Evolutionary conservation across 2,888 invertebrate genomes (phyloP).

Genomic region (Polia nebulosa): DNA sequence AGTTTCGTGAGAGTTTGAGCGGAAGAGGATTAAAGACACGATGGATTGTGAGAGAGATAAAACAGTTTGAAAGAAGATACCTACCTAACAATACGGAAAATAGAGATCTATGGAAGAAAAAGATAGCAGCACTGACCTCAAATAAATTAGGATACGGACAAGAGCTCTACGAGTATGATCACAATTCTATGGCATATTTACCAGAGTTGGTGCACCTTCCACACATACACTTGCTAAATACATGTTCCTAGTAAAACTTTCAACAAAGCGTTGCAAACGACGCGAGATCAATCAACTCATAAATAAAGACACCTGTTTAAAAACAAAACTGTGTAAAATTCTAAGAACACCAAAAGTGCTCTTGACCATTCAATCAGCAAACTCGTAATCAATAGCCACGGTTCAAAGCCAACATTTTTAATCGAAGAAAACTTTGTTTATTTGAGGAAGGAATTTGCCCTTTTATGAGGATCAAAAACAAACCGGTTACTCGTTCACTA

Average conservation of each 20-base stretch:
- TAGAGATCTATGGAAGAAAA: no score
- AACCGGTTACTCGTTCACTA: conserved; percentile 58
- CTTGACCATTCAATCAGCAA: not conserved
- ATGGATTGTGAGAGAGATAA: no score
- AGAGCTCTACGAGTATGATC: no score
- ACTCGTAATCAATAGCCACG: not conserved
- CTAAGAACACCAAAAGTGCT: not conserved
- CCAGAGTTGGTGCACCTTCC: no score
- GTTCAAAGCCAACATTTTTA: conserved; percentile 31
- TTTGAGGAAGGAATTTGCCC: conserved; percentile 14
- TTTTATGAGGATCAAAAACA: conserved; percentile 47
- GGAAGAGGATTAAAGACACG: no score
- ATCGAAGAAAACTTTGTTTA: conserved; percentile 34
- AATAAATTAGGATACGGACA: no score
- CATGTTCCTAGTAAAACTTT: conserved; percentile 23
- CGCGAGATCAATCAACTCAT: conserved; percentile 19
- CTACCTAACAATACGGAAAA: no score
- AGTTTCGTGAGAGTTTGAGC: no score
- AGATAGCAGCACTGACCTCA: no score
- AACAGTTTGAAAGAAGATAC: no score
- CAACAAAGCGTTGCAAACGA: not conserved
- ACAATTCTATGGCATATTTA: no score
- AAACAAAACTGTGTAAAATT: conserved; percentile 1
- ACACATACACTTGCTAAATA: not conserved
- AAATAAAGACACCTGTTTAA: conserved; percentile 26